Base-by-base conservation (phyloP, 2,888 invertebrate genomes). In the Lysandra coridon region DNA sequence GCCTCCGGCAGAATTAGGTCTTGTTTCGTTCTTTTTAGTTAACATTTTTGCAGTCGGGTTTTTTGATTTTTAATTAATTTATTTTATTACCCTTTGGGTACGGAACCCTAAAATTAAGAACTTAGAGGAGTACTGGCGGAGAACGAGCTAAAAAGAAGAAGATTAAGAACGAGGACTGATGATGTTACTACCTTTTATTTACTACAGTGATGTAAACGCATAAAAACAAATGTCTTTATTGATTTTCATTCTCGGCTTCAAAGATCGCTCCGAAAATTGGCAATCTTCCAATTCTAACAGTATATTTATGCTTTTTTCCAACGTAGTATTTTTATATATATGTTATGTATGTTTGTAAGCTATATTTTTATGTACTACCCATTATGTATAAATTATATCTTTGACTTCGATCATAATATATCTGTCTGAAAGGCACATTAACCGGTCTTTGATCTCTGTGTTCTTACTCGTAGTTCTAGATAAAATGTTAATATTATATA, bases 151-250 rank as follows among this genome's bases (percentile, higher is more conserved):
- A 33, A 33, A 37, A 37, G 37, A 37, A 37, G 37, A 37, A 37
- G 37, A 37, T 37, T 37, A 37, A 37, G 4, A 37, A 37, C 37
- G 2, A 7, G 40, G 57, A 10, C 60, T 60, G 10, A 40, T 44
- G 40, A 17, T 40, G n/a, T 37, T 6, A 17, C 14, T 40, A n/a
- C 7, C 74, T 74, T 74, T 37, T 74, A 44, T 74, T 74, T 74
- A 40, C 74, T 6, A 44, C 23, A 44, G 40, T n/a, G 40, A 74
- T 6, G 12, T 49, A 17, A 44, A 23, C 74, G n/a, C 74, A 14
- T 69, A 74, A 40, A 74, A 74, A 74, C 74, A 74, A 74, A 74
- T 74, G 74, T n/a, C 74, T n/a, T 74, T 49, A 74, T 74, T 49
- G 74, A 74, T 74, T 74, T 74, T 49, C 49, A 40, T 44, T 37